A percentile compares a stretch with the other conserved stretches of the same genome.
phyloP scores from a whole-genome alignment of 2,888 invertebrate species.

The Marasmarcha lunaedactyla region DNA sequence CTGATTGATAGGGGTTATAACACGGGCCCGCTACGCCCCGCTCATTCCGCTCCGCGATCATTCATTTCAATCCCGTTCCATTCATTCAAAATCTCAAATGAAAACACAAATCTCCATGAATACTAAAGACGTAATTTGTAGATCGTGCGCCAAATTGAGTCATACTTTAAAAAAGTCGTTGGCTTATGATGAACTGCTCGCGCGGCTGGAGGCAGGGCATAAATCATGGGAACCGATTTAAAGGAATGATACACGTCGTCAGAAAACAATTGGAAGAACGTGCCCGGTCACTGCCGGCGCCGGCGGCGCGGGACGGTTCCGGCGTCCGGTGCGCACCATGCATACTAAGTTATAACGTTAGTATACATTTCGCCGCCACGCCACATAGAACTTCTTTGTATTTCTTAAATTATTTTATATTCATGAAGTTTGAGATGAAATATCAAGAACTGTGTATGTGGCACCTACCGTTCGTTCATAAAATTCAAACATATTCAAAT shows the following conservation, averaged over 20 bases:
- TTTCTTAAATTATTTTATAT: neutral
- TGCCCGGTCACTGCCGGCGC: conserved; percentile 33
- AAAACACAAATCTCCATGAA: conserved; percentile 66
- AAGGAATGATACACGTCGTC: conserved; percentile 67
- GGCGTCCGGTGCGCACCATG: conserved; percentile 57
- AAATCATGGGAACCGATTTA: conserved; percentile 60
- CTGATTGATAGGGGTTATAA: conserved; percentile 33
- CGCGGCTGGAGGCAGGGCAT: conserved; percentile 21
- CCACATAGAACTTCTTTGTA: neutral
- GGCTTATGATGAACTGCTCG: conserved; percentile 15
- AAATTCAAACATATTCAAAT: no score
- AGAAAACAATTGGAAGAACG: conserved; percentile 67
- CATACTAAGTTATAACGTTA: conserved; percentile 62
- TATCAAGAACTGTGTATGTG: no score
- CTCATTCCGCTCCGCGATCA: conserved; percentile 14
- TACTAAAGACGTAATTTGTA: conserved; percentile 64
- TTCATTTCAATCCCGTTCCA: no score
- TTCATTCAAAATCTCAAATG: conserved; percentile 64
- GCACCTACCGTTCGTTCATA: no score
- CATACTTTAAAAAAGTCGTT: conserved; percentile 22
- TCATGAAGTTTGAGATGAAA: no score
- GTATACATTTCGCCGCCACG: conserved; percentile 51
- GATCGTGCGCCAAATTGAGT: conserved; percentile 55
- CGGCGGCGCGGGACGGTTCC: conserved; percentile 31
- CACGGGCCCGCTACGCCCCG: conserved; percentile 13